Evolutionary conservation across 2,113 vertebrate genomes (phyloP), one percentile per base, ranked within the genome.

Genomic region (Lasiurus cinereus): DNA sequence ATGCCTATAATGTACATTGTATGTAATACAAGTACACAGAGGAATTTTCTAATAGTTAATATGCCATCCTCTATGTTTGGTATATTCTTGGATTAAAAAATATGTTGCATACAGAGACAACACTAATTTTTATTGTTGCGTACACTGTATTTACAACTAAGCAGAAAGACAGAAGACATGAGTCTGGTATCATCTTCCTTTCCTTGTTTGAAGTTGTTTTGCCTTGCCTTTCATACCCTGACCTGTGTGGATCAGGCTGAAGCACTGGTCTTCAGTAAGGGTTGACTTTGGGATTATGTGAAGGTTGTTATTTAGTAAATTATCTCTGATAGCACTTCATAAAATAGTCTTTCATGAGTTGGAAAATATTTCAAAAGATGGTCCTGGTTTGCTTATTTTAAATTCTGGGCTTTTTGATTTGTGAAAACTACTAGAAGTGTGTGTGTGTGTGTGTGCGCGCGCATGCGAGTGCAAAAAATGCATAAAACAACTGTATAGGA

Each of bases 371-470:
- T 90, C 73, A 88, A 66, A 92, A 76, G 39, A 48, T 43, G 83
- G 4, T 36, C 48, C 46, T 79, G n/a, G 11, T 78, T 92, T 88
- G n/a, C 48, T 91, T 18, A 18, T 19, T 69, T 76, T 74, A 43
- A 91, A 93, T 62, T 96, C 64, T 88, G 59, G 36, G 33, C 31
- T 83, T 92, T 59, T 78, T 83, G 39, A 59, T 94, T 52, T 85
- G 52, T 33, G 36, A 39, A 93, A 88, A 88, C 13, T 54, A 56
- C 36, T 66, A 74, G 31, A 80, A 46, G 66, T 36, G 11, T 50
- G 3, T 62, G 15, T 24, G 22, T n/a, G 39, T 24, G 29, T 64
- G 59, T 11, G 13, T 50, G 8, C 2, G 7, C 22, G 43, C 48
- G 5, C 29, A 14, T 3, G 13, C 50, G 13, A 11, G 33, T 48